phyloP scores from a whole-genome alignment of 2,888 invertebrate species.

The Pasiphila rectangulata region DNA sequence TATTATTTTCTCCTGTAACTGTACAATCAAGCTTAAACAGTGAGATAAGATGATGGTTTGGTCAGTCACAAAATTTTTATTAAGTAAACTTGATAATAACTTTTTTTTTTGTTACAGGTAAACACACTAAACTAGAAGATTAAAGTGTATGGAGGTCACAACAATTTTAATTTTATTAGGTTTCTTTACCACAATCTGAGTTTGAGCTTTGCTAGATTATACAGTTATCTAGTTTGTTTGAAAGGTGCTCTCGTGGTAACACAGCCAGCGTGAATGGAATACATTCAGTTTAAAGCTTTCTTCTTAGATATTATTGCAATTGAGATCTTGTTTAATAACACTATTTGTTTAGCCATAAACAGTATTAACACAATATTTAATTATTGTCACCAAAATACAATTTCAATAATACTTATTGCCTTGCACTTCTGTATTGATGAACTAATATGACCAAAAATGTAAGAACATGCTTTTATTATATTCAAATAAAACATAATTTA shows the following conservation, averaged over 20 bases:
- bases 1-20: too few relatives aligned
- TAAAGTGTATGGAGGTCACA: constrained; percentile 19
- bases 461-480: constrained; percentile 19
- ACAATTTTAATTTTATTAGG: constrained; percentile 22
- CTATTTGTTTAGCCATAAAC: constrained; percentile 7
- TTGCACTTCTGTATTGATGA: constrained; percentile 6
- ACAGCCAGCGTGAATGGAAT: neutral
- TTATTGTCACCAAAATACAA: constrained; percentile 13
- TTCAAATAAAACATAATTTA: constrained; percentile 30
- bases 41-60: too few relatives aligned
- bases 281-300: constrained; percentile 5
- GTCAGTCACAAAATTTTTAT: too few relatives aligned
- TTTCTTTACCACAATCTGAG: constrained; percentile 2
- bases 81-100: neutral
- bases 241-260: constrained; percentile 1
- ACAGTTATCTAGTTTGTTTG: neutral
- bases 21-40: too few relatives aligned
- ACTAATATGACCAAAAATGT: constrained; percentile 10
- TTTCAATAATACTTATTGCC: constrained; percentile 15
- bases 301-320: constrained; percentile 1
- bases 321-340: constrained; percentile 13
- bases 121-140: constrained; percentile 68
- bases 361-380: constrained; percentile 16
- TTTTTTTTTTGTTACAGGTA: constrained; percentile 66
- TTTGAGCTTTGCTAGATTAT: neutral